Base-by-base conservation (phyloP, 2,888 invertebrate genomes). In the Cheilosia vulpina region DNA sequence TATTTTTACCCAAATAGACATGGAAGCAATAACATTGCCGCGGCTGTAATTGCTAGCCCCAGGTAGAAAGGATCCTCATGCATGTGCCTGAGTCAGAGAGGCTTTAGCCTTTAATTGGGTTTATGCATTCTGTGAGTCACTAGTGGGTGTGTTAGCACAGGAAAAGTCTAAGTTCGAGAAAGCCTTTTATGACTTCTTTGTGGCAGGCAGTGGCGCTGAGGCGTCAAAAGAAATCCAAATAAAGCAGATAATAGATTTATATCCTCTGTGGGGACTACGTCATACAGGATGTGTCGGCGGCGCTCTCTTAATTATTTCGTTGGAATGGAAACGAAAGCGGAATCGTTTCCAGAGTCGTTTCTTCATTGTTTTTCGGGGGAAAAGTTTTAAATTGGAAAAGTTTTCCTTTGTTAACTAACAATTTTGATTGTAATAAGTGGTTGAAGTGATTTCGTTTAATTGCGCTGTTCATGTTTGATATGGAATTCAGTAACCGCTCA, bases 381-480 rank as follows among this genome's bases (percentile, higher is more conserved):
- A 85, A 77, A 38, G 81, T 85, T 85, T 77, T 81, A 85, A 77
- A 81, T 76, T 81, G 76, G 81, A 85, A 85, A 77, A 66, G 81
- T 85, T 68, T 79, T 63, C 66, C 60, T 66, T 76, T 77, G 71
- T 58, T 72, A 82, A 71, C 68, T 78, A 80, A 80, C 81, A 85
- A 77, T 85, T 80, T 77, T 66, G 72, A 85, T 81, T 81, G 85
- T 81, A 85, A 77, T 81, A 81, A 81, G 81, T 77, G 85, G 81
- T 85, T 85, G 76, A 77, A 85, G 85, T 85, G 85, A 85, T 85
- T 85, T 81, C 71, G 71, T 41, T 72, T 85, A 75, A 84, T 84
- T 69, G 79, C 58, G 79, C 58, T 79, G 83, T 78, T 84, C 80
- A 76, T 80, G 75, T 79, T 63, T 71, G 63, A 83, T 63, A 52